Evolutionary conservation across 1,140 invertebrate genomes (phyloP).

Genomic region (Chelonus insularis): DNA sequence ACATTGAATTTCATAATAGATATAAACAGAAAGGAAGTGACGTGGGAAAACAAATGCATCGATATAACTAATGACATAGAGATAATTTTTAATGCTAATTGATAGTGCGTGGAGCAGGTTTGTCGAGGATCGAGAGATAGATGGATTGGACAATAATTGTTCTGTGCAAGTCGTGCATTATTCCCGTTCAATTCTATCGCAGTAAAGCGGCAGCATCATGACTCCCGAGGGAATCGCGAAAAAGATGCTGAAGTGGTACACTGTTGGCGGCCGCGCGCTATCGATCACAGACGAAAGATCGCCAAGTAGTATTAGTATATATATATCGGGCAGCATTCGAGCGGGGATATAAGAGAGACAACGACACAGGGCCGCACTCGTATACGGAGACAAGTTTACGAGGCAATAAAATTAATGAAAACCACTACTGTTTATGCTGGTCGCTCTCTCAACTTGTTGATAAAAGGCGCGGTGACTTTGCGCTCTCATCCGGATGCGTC

Average conservation of each 20-base stretch:
- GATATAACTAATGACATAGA: constrained; percentile 13
- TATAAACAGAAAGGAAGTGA: neutral
- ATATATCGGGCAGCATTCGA: neutral
- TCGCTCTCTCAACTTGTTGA: constrained; percentile 17
- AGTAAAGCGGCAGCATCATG: constrained; percentile 2
- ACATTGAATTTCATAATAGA: too few relatives aligned
- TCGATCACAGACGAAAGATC: constrained; percentile 21
- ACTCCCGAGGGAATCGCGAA: constrained; percentile 13
- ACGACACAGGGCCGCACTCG: constrained; percentile 26
- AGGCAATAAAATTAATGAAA: constrained; percentile 47
- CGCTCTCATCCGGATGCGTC: neutral
- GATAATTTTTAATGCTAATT: constrained; percentile 23
- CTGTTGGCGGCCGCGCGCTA: constrained; percentile 17
- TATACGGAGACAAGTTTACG: constrained; percentile 32
- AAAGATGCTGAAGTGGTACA: constrained; percentile 14
- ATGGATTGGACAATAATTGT: constrained; percentile 19
- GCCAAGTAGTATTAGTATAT: neutral
- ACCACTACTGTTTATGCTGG: constrained; percentile 23
- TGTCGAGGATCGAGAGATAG: constrained; percentile 11
- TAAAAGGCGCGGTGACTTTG: constrained; percentile 11
- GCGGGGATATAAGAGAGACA: neutral
- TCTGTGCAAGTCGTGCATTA: constrained; percentile 3
- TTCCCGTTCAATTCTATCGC: constrained; percentile 11
- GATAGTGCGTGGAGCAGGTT: constrained; percentile 20
- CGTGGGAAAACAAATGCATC: constrained; percentile 6